phyloP scores from a whole-genome alignment of 2,888 invertebrate species.

The Stratiomys singularior region DNA sequence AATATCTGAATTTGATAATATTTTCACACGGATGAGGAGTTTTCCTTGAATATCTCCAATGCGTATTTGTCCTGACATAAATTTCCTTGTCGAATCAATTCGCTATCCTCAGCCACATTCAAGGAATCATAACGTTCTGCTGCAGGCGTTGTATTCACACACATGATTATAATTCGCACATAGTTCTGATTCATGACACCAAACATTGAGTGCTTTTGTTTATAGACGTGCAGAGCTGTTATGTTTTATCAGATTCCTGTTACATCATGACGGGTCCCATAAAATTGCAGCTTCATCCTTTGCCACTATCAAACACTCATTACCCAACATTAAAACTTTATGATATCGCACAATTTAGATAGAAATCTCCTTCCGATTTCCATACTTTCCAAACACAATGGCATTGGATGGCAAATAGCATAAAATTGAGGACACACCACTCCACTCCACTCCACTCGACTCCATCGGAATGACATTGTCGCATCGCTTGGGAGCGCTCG shows the following conservation, averaged over 20 bases:
- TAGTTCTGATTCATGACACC: neutral
- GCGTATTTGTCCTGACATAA: no score
- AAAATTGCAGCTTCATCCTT: conserved; percentile 1
- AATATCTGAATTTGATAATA: no score
- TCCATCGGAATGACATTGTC: neutral
- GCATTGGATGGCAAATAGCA: neutral
- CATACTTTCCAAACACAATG: neutral
- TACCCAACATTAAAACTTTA: conserved; percentile 25
- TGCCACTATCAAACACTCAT: conserved; percentile 24
- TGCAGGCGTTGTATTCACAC: neutral
- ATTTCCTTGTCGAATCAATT: no score
- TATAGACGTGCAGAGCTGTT: neutral
- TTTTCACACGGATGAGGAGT: no score
- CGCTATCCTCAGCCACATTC: no score
- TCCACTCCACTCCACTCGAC: neutral
- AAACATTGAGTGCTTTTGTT: neutral
- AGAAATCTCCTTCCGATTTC: neutral
- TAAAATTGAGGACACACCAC: conserved; percentile 12
- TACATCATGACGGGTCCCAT: neutral
- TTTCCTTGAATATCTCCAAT: no score
- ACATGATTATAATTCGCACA: neutral
- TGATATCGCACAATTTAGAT: conserved; percentile 22
- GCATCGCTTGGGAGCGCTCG: conserved; percentile 23
- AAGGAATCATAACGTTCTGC: no score
- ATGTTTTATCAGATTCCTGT: neutral